Evolutionary conservation across 2,888 invertebrate species (phyloP).

Genomic region (Thecophora atra): DNA sequence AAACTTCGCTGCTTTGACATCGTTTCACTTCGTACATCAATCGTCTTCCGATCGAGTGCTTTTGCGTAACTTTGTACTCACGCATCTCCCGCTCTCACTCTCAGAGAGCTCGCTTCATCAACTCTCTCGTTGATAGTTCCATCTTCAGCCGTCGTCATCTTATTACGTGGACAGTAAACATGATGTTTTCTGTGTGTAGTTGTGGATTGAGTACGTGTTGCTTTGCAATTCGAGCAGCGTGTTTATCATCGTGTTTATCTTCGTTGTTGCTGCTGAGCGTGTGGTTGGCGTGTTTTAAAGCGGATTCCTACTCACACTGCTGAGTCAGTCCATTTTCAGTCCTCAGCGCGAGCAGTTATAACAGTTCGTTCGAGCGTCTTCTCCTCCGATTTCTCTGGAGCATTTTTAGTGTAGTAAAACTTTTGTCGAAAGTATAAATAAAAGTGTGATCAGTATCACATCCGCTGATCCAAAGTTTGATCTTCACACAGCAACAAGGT

Average conservation of each 20-base stretch:
- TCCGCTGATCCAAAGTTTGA: too few species aligned
- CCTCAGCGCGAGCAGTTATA: constrained; percentile 17
- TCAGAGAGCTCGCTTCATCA: background rate
- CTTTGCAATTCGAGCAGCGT: background rate
- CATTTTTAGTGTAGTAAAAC: too few species aligned
- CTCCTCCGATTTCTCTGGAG: too few species aligned
- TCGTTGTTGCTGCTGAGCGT: constrained; percentile 1
- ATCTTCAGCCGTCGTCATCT: background rate
- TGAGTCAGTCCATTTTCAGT: constrained; percentile 31
- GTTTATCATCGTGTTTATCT: background rate
- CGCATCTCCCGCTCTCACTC: background rate
- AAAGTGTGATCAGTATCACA: too few species aligned
- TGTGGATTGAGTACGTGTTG: background rate
- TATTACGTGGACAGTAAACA: constrained; percentile 33
- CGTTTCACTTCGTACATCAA: too few species aligned
- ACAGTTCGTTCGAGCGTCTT: background rate
- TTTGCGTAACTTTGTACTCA: background rate
- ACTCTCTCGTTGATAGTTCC: constrained; percentile 7
- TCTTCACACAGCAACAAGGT: too few species aligned
- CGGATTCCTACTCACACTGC: background rate
- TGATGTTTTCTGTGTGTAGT: constrained; percentile 2
- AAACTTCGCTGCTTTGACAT: too few species aligned
- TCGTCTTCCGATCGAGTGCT: too few species aligned
- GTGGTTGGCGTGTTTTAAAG: background rate
- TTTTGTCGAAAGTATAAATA: too few species aligned